Conservation (phyloP, 2,113 vertebrate genomes). For the Maylandia zebra region DNA sequence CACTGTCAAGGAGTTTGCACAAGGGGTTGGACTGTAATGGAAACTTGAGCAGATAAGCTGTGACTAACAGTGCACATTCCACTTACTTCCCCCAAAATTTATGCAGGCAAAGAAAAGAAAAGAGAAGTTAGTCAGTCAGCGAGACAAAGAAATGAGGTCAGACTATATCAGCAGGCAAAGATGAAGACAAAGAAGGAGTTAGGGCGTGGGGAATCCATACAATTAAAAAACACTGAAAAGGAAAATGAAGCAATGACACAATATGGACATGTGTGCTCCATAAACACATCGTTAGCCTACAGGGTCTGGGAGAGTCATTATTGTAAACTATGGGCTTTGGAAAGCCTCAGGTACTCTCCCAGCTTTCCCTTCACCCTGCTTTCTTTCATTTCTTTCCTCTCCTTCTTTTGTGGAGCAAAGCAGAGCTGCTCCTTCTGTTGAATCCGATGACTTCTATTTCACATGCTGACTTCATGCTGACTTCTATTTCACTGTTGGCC, state of each 20-base stretch:
- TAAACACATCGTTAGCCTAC: constrained; percentile 21
- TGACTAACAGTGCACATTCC: not conserved
- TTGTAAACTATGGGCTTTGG: not conserved
- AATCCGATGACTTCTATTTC: not conserved
- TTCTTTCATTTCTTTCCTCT: not conserved
- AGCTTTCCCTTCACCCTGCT: not conserved
- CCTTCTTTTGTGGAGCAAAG: not conserved
- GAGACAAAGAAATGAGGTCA: not conserved
- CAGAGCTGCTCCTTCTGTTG: not conserved
- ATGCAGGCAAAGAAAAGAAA: not conserved
- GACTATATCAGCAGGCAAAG: not conserved
- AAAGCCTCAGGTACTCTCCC: not conserved
- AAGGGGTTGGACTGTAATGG: not conserved
- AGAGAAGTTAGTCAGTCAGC: not conserved
- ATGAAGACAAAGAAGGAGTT: not conserved
- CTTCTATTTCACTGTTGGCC: not conserved
- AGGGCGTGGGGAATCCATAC: not conserved
- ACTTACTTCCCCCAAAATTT: constrained; percentile 2
- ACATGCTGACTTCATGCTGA: not conserved
- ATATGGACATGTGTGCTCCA: constrained; percentile 12
- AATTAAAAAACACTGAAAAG: not conserved
- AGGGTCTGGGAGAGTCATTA: constrained; percentile 33
- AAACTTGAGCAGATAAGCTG: not conserved
- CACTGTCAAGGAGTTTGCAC: not conserved
- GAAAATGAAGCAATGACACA: not conserved